phyloP scores from a whole-genome alignment of 1,140 invertebrate genomes.

The Galendromus occidentalis region DNA sequence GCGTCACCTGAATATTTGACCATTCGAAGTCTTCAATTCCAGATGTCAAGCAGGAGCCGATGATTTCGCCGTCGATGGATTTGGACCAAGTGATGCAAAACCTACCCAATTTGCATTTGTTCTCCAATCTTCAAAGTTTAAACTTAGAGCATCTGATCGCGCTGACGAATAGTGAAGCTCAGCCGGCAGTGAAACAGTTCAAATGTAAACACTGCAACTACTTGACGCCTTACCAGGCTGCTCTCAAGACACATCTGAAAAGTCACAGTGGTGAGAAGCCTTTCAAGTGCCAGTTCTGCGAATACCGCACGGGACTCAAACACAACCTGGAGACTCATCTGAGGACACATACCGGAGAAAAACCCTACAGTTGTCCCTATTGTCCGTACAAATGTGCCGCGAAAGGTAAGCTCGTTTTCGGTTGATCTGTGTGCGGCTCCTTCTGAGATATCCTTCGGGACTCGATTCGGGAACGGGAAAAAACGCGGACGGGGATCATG shows the following conservation, averaged over 20 bases:
- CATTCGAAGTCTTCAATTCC: too few relatives aligned
- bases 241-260: neutral
- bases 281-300: slow-evolving; percentile 2
- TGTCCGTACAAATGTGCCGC: slow-evolving; percentile 9
- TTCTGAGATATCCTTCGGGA: too few relatives aligned
- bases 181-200: neutral
- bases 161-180: neutral
- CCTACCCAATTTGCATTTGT: neutral
- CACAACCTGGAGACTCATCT: slow-evolving; percentile 9
- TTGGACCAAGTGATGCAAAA: slow-evolving; percentile 1
- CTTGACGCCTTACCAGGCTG: neutral
- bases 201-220: slow-evolving; percentile 4
- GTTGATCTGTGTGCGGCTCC: too few relatives aligned
- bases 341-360: slow-evolving; percentile 1
- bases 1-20: too few relatives aligned
- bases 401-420: neutral
- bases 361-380: slow-evolving; percentile 4
- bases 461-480: too few relatives aligned
- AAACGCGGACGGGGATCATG: too few relatives aligned
- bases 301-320: neutral
- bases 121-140: neutral
- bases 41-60: too few relatives aligned
- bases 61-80: neutral
- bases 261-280: slow-evolving; percentile 11
- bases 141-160: neutral